Evolutionary conservation across 2,797 vertebrate species (phyloP), one percentile per base, ranked within the genome.

Genomic region (Leptodactylus fallax): DNA sequence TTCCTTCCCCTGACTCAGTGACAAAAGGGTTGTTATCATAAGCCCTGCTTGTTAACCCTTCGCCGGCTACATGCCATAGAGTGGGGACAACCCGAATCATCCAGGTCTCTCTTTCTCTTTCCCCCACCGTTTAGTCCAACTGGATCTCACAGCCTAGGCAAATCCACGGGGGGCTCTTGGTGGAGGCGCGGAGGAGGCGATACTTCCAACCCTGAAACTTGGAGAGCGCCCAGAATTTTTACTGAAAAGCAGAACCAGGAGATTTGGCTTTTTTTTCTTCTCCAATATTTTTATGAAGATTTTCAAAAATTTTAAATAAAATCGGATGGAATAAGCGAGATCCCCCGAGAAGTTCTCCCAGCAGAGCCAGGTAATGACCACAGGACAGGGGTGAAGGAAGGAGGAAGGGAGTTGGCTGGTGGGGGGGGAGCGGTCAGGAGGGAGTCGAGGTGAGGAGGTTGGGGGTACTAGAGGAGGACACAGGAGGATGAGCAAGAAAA

Each of bases 21-120:
- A 91, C 92, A 90, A 90, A 92, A 91, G 81, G 85, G 89, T 85
- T 82, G 91, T 90, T 90, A 91, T 90, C 91, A 88, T 69, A 87
- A 86, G 85, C 82, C n/a, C 84, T 69, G 91, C 67, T 8, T 13
- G 45, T 93, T 93, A 93, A 93, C 92, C 83, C 92, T 78, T 91
- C 87, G 85, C 77, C 90, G 47, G 69, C 91, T 89, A 23, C 8
- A 60, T 49, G 55, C 23, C 55, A 85, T 17, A 65, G 11, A 71
- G 27, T 56, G 61, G 56, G 45, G 76, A 69, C 25, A 69, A 19
- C 77, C 45, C 49, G 6, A 16, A 7, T 11, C 19, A n/a, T 55
- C 78, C 78, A 49, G 65, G 36, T 45, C 12, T 23, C 58, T 45
- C 21, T n/a, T n/a, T n/a, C n/a, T n/a, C n/a, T n/a, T n/a, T n/a